phyloP scores from a whole-genome alignment of 2,797 vertebrate genomes.

The Eulemur albifrons region DNA sequence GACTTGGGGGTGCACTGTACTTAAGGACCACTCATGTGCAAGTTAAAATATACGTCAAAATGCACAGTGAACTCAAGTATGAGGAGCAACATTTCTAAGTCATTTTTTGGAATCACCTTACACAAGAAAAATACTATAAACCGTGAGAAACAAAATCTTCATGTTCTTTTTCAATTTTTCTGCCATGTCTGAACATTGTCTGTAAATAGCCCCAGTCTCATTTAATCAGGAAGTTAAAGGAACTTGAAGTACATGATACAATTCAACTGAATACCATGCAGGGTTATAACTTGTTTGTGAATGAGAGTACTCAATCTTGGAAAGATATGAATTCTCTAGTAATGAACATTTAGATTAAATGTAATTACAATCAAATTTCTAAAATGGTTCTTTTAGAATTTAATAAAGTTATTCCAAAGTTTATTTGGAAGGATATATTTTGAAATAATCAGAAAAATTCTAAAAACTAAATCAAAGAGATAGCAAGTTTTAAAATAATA shows the following conservation, averaged over 20 bases:
- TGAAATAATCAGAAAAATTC: background rate
- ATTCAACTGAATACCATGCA: no score
- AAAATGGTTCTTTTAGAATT: background rate
- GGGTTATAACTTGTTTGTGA: background rate
- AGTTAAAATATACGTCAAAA: background rate
- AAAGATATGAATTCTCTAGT: background rate
- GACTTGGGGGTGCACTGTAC: background rate
- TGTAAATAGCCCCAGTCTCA: background rate
- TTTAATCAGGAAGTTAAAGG: background rate
- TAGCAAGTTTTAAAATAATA: background rate
- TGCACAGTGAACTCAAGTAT: rapidly evolving
- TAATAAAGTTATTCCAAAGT: background rate
- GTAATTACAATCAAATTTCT: background rate
- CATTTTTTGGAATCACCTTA: background rate
- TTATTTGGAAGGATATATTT: background rate
- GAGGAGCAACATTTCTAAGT: background rate
- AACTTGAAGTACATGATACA: rapidly evolving
- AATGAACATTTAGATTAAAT: background rate
- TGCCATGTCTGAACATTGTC: background rate
- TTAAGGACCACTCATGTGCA: background rate
- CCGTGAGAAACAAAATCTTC: background rate
- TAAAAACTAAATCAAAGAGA: background rate
- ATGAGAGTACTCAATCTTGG: background rate
- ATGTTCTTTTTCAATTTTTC: background rate
- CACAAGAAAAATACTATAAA: background rate